Conservation (phyloP, 2,888 invertebrate genomes). For the Ferdinandea cuprea region DNA sequence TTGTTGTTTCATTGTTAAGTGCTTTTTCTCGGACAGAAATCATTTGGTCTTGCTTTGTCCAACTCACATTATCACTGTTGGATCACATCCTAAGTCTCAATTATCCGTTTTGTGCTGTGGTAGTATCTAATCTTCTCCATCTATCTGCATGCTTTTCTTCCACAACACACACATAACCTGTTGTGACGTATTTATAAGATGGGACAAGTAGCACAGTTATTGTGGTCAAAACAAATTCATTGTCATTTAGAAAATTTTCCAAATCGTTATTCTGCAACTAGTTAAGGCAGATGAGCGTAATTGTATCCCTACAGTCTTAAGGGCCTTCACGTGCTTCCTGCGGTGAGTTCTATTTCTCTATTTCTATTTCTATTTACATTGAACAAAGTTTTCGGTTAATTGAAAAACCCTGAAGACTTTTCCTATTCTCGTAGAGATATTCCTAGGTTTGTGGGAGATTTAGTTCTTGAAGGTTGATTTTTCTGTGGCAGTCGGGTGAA, state of each 20-base stretch:
- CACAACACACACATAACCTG: background rate
- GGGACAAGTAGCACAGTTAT: slow-evolving; percentile 46
- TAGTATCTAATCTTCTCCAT: too few relatives aligned
- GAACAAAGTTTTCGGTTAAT: background rate
- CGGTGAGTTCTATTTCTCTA: background rate
- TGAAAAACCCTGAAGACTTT: background rate
- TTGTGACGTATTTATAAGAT: slow-evolving; percentile 4
- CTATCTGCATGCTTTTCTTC: background rate
- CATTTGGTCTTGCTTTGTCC: background rate
- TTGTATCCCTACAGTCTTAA: slow-evolving; percentile 20
- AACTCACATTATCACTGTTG: slow-evolving; percentile 10
- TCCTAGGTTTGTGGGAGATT: background rate
- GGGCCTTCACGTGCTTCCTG: slow-evolving; percentile 20
- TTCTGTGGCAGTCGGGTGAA: background rate
- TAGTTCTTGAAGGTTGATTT: background rate
- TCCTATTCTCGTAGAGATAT: background rate
- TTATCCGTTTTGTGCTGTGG: too few relatives aligned
- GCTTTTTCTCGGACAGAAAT: too few relatives aligned
- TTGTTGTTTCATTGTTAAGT: background rate
- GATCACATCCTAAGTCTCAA: slow-evolving; percentile 17
- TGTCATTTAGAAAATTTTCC: slow-evolving; percentile 14
- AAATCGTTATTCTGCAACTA: background rate
- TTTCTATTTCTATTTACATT: slow-evolving; percentile 14
- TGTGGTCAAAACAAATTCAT: slow-evolving; percentile 37
- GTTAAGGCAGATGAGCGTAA: background rate